Base-by-base conservation (phyloP, 2,113 vertebrate genomes). In the Gymnarchus niloticus region DNA sequence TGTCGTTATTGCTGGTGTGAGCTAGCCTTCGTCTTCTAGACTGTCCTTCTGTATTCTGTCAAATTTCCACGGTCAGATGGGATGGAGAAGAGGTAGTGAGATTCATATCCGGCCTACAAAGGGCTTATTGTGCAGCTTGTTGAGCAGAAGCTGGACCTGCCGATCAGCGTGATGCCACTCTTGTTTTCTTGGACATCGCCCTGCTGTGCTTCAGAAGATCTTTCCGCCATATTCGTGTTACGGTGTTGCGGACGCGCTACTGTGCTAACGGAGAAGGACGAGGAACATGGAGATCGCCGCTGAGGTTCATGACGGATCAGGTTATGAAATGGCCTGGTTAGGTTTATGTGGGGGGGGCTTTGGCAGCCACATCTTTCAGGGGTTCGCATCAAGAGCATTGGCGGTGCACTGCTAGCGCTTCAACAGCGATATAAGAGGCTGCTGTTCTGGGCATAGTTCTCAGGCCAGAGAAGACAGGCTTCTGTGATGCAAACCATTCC, bases 91-190 rank as follows among this genome's bases (percentile, higher is more conserved):
- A 88, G 76, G 84, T 84, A 90, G 89, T 91, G 83, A 91, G 90
- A 92, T 91, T 92, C 89, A 89, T 90, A 92, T 90, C 88, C 89
- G 88, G 81, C 82, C 57, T 87, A 93, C 91, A 92, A 92, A 89
- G 89, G 80, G 1, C 77, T 90, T 90, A 91, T 93, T 94, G 90
- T 92, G 87, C 89, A 81, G 44, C 84, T 88, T 84, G 88, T 85
- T 78, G 84, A 89, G 88, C 87, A 85, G 85, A 84, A 87, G 82
- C 86, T 83, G 82, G 78, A 91, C 87, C 86, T 91, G 88, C 85
- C 57, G 56, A 85, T 85, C 80, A 80, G 77, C 41, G 87, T 61
- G 83, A 87, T 52, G 56, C 83, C 51, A 52, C 76, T 85, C 85
- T 84, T 54, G 86, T 83, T 89, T 81, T 78, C 78, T 19, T 77